Evolutionary conservation across 2,113 vertebrate species (phyloP).

Genomic region (Saccopteryx leptura): DNA sequence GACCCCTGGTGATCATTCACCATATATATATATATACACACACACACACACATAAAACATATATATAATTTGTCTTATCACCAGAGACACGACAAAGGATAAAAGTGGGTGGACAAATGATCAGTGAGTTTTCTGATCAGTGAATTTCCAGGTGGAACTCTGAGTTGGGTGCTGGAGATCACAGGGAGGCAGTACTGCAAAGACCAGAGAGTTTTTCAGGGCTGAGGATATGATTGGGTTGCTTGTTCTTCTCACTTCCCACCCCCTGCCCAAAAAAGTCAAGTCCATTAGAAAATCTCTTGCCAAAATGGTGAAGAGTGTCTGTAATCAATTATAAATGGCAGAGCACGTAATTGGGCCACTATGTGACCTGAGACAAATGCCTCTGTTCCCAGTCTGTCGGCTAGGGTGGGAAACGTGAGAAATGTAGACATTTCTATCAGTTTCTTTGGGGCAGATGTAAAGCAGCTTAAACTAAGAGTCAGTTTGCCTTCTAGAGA

Average conservation of each 20-base stretch:
- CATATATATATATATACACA: not conserved
- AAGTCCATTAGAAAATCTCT: not conserved
- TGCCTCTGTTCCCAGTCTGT: fast-evolving
- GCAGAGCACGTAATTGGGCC: not conserved
- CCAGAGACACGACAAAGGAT: not conserved
- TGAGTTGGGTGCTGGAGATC: not conserved
- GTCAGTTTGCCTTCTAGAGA: not conserved
- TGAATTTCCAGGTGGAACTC: not conserved
- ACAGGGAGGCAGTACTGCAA: not conserved
- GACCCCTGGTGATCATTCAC: not conserved
- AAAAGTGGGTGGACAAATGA: not conserved
- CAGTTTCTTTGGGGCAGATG: fast-evolving
- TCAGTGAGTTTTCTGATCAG: not conserved
- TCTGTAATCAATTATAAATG: not conserved
- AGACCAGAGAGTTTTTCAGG: not conserved
- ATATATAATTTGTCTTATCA: not conserved
- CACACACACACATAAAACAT: no score
- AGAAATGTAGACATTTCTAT: not conserved
- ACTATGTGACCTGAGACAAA: not conserved
- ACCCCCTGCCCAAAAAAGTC: no score
- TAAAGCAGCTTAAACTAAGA: not conserved
- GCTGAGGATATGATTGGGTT: not conserved
- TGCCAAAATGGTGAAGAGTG: not conserved
- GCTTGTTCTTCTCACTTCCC: not conserved
- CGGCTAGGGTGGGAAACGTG: not conserved